Conservation (phyloP, 2,797 vertebrate genomes). For the Epinephelus malabaricus region DNA sequence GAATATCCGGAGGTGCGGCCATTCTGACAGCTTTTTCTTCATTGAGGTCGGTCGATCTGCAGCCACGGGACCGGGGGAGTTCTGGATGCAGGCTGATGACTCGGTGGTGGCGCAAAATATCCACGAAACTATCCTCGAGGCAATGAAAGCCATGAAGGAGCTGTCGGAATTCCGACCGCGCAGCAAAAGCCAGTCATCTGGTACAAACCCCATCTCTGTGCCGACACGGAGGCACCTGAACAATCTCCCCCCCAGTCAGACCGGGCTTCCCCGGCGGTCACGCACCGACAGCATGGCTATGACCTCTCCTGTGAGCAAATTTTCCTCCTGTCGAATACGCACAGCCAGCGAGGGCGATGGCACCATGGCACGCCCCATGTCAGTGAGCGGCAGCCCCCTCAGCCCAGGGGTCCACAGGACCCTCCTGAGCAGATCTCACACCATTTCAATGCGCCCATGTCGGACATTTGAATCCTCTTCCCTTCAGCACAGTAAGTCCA, state of each 20-base stretch:
- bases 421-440: conserved; percentile 92
- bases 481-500: conserved; percentile 93
- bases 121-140: conserved; percentile 97
- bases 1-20: conserved; percentile 98
- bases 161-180: conserved; percentile 96
- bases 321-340: conserved; percentile 90
- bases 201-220: conserved; percentile 94
- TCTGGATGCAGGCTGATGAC: conserved; percentile 99
- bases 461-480: conserved; percentile 84
- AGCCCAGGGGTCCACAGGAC: conserved; percentile 91
- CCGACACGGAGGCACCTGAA: conserved; percentile 92
- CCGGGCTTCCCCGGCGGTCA: conserved; percentile 90
- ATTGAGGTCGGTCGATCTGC: conserved; percentile 98
- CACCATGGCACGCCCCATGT: conserved; percentile 88
- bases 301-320: conserved; percentile 87
- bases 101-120: conserved; percentile 99
- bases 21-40: conserved; percentile 99
- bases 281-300: conserved; percentile 93
- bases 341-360: conserved; percentile 96
- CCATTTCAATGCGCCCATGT: conserved; percentile 83
- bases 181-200: conserved; percentile 97
- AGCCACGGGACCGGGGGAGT: conserved; percentile 95
- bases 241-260: conserved; percentile 94
- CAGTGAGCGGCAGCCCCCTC: conserved; percentile 90
- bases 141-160: conserved; percentile 99